Evolutionary conservation across 2,797 vertebrate genomes (phyloP).

Genomic region (Notamacropus eugenii): DNA sequence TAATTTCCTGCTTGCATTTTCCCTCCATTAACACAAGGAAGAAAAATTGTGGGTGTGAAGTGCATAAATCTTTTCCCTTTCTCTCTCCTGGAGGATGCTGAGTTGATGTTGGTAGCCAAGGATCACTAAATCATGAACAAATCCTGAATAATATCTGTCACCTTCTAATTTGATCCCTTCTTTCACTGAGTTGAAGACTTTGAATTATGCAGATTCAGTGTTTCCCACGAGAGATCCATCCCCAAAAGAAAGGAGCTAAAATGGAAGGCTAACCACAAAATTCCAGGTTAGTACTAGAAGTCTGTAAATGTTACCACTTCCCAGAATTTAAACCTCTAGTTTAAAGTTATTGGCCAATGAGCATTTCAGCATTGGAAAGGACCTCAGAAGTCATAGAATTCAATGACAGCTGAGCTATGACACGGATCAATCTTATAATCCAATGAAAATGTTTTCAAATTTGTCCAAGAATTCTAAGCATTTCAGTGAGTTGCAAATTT

Average conservation of each 20-base stretch:
- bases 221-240: neutral
- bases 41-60: neutral
- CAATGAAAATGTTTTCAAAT: neutral
- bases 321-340: neutral
- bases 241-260: neutral
- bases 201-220: neutral
- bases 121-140: neutral
- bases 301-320: neutral
- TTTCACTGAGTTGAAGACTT: neutral
- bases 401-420: neutral
- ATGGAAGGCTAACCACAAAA: neutral
- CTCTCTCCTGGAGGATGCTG: neutral
- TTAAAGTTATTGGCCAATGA: neutral
- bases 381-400: neutral
- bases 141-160: neutral
- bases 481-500: neutral
- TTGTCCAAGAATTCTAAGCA: neutral
- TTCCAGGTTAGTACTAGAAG: neutral
- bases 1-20: neutral
- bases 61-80: neutral
- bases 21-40: neutral
- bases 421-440: neutral
- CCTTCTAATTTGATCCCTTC: neutral
- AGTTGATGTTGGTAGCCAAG: neutral
- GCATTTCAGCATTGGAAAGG: neutral